phyloP scores from a whole-genome alignment of 1,140 invertebrate genomes.

The Venustaconcha ellipsiformis region DNA sequence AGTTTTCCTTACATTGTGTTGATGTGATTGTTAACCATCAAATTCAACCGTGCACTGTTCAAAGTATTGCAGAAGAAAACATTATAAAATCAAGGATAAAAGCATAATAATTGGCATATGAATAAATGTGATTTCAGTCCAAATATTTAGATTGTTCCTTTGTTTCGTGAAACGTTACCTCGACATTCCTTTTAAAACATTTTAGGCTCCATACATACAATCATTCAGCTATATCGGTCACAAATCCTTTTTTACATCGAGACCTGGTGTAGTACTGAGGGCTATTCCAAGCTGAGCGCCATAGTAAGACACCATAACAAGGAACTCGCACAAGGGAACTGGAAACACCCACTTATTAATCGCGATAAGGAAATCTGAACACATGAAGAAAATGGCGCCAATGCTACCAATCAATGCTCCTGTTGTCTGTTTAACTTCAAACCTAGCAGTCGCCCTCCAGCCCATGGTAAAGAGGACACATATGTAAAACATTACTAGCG shows the following conservation, averaged over 20 bases:
- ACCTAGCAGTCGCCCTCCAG: conserved; percentile 28
- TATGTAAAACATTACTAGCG: conserved; percentile 27
- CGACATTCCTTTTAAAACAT: too few species aligned
- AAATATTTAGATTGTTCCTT: too few species aligned
- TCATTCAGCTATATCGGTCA: too few species aligned
- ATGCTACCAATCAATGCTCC: conserved; percentile 21
- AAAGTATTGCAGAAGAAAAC: too few species aligned
- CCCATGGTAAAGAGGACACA: conserved; percentile 29
- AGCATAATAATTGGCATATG: too few species aligned
- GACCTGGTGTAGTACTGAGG: conserved; percentile 20
- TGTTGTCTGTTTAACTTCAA: conserved; percentile 19
- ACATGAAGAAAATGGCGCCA: conserved; percentile 29
- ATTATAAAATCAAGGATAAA: too few species aligned
- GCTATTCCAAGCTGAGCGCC: conserved; percentile 34
- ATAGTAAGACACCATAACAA: conserved; percentile 39
- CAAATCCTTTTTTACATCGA: not conserved
- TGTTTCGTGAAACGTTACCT: too few species aligned
- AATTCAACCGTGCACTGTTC: too few species aligned
- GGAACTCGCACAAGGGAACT: conserved; percentile 14
- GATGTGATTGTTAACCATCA: too few species aligned
- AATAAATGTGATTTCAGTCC: too few species aligned
- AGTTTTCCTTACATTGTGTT: too few species aligned
- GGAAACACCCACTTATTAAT: conserved; percentile 33
- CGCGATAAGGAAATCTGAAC: conserved; percentile 41
- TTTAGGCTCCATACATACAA: too few species aligned